Conservation (phyloP, 1,140 invertebrate species). For the Listronotus oregonensis region DNA sequence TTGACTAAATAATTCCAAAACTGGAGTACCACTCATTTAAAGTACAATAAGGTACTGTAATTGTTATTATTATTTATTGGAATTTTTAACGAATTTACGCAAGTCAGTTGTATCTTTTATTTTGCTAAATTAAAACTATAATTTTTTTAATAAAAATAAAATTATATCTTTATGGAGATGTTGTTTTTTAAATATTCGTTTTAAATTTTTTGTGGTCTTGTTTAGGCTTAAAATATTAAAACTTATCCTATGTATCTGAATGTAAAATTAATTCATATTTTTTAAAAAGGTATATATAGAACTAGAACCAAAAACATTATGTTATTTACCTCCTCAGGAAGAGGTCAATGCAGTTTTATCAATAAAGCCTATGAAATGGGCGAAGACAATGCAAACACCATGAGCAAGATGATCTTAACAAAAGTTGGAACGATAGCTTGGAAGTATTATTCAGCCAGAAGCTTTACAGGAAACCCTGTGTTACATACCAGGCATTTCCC, state of each 20-base stretch:
- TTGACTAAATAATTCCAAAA: slow-evolving; percentile 41
- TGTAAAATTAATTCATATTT: too few relatives aligned
- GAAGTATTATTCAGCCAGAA: not conserved
- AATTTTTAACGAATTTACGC: too few relatives aligned
- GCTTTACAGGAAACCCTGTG: slow-evolving; percentile 21
- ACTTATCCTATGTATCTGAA: too few relatives aligned
- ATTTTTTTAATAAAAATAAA: too few relatives aligned
- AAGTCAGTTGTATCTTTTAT: too few relatives aligned
- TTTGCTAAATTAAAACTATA: too few relatives aligned
- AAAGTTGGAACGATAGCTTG: slow-evolving; percentile 12
- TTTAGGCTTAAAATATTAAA: too few relatives aligned
- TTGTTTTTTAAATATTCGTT: too few relatives aligned
- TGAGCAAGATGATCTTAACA: slow-evolving; percentile 11
- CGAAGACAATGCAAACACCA: slow-evolving; percentile 10
- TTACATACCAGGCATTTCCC: slow-evolving; percentile 39
- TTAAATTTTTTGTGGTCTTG: too few relatives aligned
- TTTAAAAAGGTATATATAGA: slow-evolving; percentile 35
- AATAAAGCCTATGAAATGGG: slow-evolving; percentile 36
- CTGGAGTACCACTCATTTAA: slow-evolving; percentile 38
- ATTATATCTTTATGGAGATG: too few relatives aligned
- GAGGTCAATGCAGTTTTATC: slow-evolving; percentile 25
- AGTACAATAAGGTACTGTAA: slow-evolving; percentile 37
- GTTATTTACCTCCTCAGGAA: slow-evolving; percentile 27
- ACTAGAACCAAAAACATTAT: slow-evolving; percentile 27
- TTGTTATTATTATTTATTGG: too few relatives aligned